Evolutionary conservation across 2,888 invertebrate genomes (phyloP).

Genomic region (Cecidostiba fungosa): DNA sequence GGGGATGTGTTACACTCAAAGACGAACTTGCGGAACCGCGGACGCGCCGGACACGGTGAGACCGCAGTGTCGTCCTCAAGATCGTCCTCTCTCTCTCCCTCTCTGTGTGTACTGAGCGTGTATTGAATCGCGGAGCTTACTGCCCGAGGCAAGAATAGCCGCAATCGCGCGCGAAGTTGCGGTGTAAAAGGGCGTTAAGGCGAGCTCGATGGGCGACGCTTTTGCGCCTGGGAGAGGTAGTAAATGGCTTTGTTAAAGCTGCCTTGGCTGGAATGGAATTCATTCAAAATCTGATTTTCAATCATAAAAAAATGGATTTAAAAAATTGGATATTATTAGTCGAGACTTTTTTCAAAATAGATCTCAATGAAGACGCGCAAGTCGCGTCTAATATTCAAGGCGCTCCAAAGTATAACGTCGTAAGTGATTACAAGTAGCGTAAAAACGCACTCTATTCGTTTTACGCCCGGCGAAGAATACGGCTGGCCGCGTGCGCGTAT

Average conservation of each 20-base stretch:
- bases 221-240: background rate
- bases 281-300: too few species aligned
- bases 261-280: background rate
- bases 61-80: background rate
- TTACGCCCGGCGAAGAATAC: conserved; percentile 1
- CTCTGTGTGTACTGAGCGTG: conserved; percentile 12
- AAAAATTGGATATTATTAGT: too few species aligned
- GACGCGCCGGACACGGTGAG: background rate
- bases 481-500: background rate
- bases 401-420: background rate
- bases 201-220: background rate
- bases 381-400: background rate
- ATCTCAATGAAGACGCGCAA: background rate
- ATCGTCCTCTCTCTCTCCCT: background rate
- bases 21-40: conserved; percentile 11
- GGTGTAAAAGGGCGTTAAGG: conserved; percentile 14
- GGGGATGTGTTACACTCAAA: conserved; percentile 43
- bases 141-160: background rate
- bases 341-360: background rate
- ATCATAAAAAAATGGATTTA: too few species aligned
- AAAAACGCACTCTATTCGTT: conserved; percentile 10
- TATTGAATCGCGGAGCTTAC: conserved; percentile 7
- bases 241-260: conserved; percentile 5
- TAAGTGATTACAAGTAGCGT: conserved; percentile 10
- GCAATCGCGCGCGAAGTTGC: background rate